Percentiles rank a stretch among this genome's conserved stretches.
Conservation (phyloP, 1,140 invertebrate genomes). For the Tetraneura akinire region DNA sequence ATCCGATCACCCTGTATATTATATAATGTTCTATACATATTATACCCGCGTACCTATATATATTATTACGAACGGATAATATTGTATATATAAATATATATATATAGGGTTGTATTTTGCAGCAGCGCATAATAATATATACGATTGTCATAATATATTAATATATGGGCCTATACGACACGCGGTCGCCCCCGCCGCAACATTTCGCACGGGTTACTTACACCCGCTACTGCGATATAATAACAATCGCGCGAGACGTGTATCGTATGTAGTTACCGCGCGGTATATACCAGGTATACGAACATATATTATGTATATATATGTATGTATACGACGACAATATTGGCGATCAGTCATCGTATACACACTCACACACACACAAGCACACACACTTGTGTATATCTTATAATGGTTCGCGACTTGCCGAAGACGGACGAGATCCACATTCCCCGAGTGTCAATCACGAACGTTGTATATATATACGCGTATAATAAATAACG, state of each 20-base stretch:
- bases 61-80: too few species aligned
- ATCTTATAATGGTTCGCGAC: slow-evolving; percentile 5
- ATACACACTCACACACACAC: neutral
- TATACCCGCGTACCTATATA: too few species aligned
- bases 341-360: slow-evolving; percentile 30
- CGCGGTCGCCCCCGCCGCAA: neutral
- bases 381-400: too few species aligned
- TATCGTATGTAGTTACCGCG: neutral
- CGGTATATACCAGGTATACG: neutral
- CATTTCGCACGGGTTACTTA: neutral
- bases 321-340: slow-evolving; percentile 43
- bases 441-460: slow-evolving; percentile 51
- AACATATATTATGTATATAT: neutral
- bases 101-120: too few species aligned
- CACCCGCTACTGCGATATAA: neutral
- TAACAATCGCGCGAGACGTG: neutral
- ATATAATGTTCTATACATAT: too few species aligned
- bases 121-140: too few species aligned
- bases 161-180: neutral
- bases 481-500: slow-evolving; percentile 43
- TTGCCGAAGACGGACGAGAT: slow-evolving; percentile 37
- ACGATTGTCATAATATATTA: too few species aligned
- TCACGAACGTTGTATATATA: slow-evolving; percentile 10
- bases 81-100: too few species aligned
- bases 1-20: too few species aligned